Percentiles rank a stretch among this genome's conserved stretches.
Conservation (phyloP, 53 echinoderm and acorn worm genomes). For the Holothuria leucospilota region DNA sequence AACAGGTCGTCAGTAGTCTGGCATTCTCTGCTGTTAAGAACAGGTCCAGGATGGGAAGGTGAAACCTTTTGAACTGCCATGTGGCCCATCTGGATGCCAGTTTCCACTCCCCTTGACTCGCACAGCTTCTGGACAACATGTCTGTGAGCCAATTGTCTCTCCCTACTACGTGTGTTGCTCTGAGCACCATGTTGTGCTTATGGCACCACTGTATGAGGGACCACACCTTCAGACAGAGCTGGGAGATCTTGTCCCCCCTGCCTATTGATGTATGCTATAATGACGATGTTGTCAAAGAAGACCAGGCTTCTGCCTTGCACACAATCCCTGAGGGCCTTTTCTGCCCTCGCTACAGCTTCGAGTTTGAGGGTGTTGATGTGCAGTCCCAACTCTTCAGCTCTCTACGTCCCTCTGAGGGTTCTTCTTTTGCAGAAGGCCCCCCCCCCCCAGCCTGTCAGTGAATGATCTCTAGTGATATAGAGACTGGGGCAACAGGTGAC, state of each 20-base stretch:
- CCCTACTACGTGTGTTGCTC: neutral
- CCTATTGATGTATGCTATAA: no score
- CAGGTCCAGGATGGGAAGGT: slow-evolving; percentile 23
- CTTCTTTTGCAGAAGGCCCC: no score
- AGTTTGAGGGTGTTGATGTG: no score
- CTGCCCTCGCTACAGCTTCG: no score
- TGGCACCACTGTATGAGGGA: neutral
- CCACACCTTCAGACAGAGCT: slow-evolving; percentile 25
- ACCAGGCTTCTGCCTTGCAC: no score
- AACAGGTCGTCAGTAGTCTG: slow-evolving; percentile 56
- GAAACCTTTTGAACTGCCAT: neutral
- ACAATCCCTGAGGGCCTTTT: no score
- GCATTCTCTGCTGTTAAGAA: slow-evolving; percentile 36
- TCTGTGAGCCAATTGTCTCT: slow-evolving; percentile 38
- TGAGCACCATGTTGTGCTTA: neutral
- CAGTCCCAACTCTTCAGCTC: no score
- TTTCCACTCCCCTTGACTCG: slow-evolving; percentile 13
- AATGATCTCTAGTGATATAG: no score
- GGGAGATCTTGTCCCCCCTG: neutral
- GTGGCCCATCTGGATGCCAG: neutral
- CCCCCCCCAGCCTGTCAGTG: no score
- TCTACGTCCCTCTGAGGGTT: no score
- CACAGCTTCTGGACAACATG: neutral
- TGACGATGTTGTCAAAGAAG: no score
- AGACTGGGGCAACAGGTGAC: no score